Conservation (phyloP, 2,113 vertebrate species). For the Puffinus mauretanicus region DNA sequence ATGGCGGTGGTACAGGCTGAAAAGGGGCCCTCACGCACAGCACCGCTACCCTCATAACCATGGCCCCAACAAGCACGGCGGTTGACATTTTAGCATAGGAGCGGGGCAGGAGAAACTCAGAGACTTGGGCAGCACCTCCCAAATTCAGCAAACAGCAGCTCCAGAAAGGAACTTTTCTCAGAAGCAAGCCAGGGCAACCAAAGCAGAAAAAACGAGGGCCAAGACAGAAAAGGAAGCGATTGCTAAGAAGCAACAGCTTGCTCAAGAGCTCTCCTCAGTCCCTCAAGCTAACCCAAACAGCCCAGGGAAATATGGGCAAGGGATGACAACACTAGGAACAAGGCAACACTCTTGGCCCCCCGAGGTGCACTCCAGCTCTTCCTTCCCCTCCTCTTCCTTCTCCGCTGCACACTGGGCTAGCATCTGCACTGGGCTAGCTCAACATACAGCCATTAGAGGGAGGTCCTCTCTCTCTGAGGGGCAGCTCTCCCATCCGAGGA, state of each 20-base stretch:
- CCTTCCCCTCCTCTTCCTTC: not conserved
- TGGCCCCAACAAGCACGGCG: rapidly evolving
- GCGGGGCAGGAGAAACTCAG: not conserved
- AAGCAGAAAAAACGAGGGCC: not conserved
- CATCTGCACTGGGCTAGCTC: too few species aligned
- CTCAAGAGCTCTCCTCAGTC: not conserved
- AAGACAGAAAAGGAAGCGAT: not conserved
- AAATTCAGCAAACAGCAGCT: not conserved
- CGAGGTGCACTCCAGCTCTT: not conserved
- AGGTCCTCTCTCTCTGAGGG: not conserved
- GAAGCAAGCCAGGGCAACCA: not conserved
- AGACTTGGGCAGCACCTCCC: not conserved
- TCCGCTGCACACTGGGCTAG: not conserved
- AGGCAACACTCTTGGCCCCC: not conserved
- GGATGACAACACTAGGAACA: not conserved
- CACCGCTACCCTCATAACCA: not conserved
- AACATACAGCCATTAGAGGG: not conserved
- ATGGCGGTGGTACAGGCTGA: not conserved
- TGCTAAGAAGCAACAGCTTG: not conserved
- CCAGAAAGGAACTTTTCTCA: not conserved
- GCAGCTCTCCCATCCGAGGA: not conserved
- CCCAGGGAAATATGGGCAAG: not conserved
- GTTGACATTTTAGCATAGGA: not conserved
- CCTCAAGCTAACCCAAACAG: not conserved
- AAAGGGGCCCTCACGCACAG: not conserved